Evolutionary conservation across 2,797 vertebrate species (phyloP).

Genomic region (Holocentrus rufus): DNA sequence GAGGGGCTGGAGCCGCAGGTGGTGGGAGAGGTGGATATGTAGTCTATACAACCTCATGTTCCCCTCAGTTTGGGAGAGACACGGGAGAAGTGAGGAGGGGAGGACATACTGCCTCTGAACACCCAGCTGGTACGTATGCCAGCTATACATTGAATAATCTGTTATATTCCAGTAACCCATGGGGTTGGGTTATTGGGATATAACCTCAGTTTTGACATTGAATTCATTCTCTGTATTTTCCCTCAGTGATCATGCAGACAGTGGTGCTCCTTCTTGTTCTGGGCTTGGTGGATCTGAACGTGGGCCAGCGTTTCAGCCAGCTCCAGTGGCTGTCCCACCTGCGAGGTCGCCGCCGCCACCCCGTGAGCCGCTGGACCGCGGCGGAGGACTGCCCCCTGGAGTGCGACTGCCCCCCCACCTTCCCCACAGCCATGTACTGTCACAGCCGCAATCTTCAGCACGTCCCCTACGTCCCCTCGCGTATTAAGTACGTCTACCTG

Average conservation of each 20-base stretch:
- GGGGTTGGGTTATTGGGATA: too few species aligned
- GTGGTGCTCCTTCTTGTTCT: constrained; percentile 64
- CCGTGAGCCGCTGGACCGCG: constrained; percentile 66
- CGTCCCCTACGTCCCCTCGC: constrained; percentile 90
- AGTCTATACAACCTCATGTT: constrained; percentile 50
- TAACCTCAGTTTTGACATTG: neutral
- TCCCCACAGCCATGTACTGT: constrained; percentile 94
- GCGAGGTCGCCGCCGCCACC: constrained; percentile 65
- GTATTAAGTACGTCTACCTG: constrained; percentile 95
- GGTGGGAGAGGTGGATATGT: constrained; percentile 49
- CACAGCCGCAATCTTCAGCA: constrained; percentile 90
- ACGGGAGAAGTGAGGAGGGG: constrained; percentile 38
- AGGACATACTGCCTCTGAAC: constrained; percentile 26
- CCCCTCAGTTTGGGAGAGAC: constrained; percentile 56
- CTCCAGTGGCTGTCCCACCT: constrained; percentile 78
- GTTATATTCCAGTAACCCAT: neutral
- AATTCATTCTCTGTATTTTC: constrained; percentile 20
- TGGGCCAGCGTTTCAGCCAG: constrained; percentile 59
- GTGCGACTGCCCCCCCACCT: constrained; percentile 89
- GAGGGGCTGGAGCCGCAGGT: constrained; percentile 42
- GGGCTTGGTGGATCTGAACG: constrained; percentile 64
- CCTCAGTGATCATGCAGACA: constrained; percentile 69
- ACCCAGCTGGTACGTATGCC: constrained; percentile 53
- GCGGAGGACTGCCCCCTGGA: constrained; percentile 90
- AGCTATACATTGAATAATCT: constrained; percentile 8